These are phyloP conservation scores for Podabrus alpinus DNA, from an alignment of 2,888 invertebrate genomes.

Conservation along the genomic window DNA sequence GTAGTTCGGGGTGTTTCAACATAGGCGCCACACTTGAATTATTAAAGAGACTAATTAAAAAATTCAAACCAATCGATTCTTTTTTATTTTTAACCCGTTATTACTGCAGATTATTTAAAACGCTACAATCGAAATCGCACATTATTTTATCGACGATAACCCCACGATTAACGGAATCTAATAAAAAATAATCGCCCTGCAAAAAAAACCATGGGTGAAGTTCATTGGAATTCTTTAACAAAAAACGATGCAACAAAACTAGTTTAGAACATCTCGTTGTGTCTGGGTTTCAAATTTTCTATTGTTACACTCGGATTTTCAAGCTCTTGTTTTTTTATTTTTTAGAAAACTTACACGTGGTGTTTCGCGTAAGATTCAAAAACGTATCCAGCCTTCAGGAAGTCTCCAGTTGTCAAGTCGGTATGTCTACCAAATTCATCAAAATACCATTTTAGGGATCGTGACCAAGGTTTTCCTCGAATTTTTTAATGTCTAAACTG, in stretches of 20 bases:
- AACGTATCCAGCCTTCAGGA: neutral
- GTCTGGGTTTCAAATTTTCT: neutral
- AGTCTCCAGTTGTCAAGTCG: neutral
- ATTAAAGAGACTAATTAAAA: neutral
- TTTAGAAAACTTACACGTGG: neutral
- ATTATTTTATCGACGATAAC: neutral
- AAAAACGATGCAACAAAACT: neutral
- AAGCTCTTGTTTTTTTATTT: neutral
- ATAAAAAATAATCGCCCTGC: neutral
- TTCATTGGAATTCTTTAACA: neutral
- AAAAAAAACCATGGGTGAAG: neutral
- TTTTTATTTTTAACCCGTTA: neutral
- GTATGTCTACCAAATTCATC: neutral
- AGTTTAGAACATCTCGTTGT: neutral
- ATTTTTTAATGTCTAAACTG: neutral
- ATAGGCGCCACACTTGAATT: slow-evolving; percentile 17
- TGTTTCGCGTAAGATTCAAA: neutral
- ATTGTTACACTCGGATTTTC: neutral
- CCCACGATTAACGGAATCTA: neutral
- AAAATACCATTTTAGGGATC: neutral
- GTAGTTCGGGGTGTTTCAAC: slow-evolving; percentile 50
- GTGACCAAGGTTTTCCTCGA: neutral
- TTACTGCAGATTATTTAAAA: neutral
- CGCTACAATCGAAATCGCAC: neutral
- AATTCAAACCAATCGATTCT: neutral